Percentiles rank a stretch among this genome's conserved stretches.
phyloP scores from a whole-genome alignment of 2,888 invertebrate species.

The Chymomyza amoena region DNA sequence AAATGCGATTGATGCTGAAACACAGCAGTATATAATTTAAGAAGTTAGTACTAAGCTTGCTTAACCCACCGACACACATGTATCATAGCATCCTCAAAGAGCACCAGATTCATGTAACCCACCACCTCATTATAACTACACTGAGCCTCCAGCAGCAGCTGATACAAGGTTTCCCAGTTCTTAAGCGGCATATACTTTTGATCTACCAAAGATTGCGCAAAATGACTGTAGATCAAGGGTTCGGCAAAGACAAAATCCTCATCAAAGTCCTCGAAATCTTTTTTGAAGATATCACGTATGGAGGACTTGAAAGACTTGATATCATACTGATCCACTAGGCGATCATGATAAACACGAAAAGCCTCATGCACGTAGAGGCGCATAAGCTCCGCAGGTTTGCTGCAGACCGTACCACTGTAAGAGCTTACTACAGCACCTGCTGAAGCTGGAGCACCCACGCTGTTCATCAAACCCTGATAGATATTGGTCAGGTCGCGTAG shows the following conservation, averaged over 20 bases:
- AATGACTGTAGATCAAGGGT: constrained; percentile 94
- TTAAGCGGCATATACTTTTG: constrained; percentile 92
- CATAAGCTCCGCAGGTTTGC: constrained; percentile 85
- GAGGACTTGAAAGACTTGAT: constrained; percentile 87
- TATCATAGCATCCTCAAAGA: constrained; percentile 97
- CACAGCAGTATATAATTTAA: not conserved
- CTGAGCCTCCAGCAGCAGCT: constrained; percentile 89
- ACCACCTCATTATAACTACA: constrained; percentile 92
- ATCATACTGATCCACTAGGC: constrained; percentile 89
- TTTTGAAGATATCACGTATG: constrained; percentile 88
- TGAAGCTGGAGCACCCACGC: constrained; percentile 82
- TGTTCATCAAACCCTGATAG: constrained; percentile 94
- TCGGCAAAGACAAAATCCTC: constrained; percentile 86
- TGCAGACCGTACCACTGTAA: constrained; percentile 79
- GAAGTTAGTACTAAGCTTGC: not conserved
- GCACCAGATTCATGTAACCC: constrained; percentile 95
- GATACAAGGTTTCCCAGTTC: constrained; percentile 86
- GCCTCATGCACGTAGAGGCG: constrained; percentile 95
- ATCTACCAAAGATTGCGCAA: constrained; percentile 88
- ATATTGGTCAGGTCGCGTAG: constrained; percentile 95
- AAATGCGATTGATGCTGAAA: constrained; percentile 90
- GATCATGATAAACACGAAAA: constrained; percentile 93
- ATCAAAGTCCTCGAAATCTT: constrained; percentile 88
- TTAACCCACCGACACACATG: constrained; percentile 87
- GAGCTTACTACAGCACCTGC: constrained; percentile 39